Base-by-base conservation (phyloP, 2,888 invertebrate genomes). In the Andrena trimmerana region DNA sequence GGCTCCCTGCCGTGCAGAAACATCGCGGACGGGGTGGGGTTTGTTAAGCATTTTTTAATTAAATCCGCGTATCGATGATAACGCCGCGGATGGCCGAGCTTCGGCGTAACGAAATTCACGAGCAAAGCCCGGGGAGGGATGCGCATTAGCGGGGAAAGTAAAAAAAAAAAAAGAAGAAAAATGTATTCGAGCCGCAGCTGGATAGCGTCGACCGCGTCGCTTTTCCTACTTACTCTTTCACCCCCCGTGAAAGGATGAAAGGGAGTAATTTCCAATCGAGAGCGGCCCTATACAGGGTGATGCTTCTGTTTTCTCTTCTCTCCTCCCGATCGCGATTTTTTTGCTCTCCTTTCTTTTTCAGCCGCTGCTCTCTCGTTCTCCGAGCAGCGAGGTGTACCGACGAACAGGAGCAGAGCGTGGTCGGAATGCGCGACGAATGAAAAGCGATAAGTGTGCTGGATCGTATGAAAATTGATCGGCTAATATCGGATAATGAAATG, bases 1-100 rank as follows among this genome's bases (percentile, higher is more conserved):
- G 83, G 84, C 75, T 78, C 76, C 84, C 76, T 78, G 74, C 77
- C 79, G 73, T 48, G 72, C 33, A 62, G 73, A 62, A 80, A 59
- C 68, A 54, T 27, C 68, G 68, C 20, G 16, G 16, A 16, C 2
- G 20, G 67, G 33, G 16, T 24, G 36, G 24, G 65, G 86, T 84
- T 89, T 86, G 91, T 88, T 90, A 88, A 92, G 90, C 86, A 92
- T 91, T 92, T 92, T 91, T 92, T 91, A 92, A 92, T 92, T 92
- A 92, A 92, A 91, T 88, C 79, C 78, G 24, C 27, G 69, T 85
- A 90, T 90, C 90, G 91, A 88, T 86, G 80, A 82, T 76, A 65
- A 69, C 73, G 50, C n/a, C 48, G 60, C 13, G 73, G n/a, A 48
- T 60, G n/a, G 24, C 16, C 70, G 36, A 10, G 27, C 8, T 29